Base-by-base conservation (phyloP, 2,888 invertebrate genomes). In the Leptothorax acervorum region DNA sequence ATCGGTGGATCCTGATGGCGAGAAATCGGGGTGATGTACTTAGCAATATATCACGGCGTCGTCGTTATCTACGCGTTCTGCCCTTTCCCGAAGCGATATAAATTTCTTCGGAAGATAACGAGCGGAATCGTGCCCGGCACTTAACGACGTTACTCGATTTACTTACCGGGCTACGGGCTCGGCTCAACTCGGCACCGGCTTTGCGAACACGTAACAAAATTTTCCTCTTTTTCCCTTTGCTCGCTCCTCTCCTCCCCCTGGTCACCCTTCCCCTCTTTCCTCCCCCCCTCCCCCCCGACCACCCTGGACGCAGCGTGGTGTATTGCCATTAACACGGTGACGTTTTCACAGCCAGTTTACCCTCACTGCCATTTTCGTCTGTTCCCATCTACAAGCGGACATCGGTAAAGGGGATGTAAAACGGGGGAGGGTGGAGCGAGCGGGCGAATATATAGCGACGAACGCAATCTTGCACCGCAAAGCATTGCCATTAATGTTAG, bases 311-410 rank as follows among this genome's bases (percentile, higher is more conserved):
- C 60, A 79, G 79, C 71, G 48, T 71, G 65, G 31, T 55, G 57
- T 57, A 35, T 71, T 81, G 57, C 79, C 82, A 86, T 86, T 82
- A 84, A 81, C 60, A 81, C 66, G 65, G 51, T 70, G 65, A 71
- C 42, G 66, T 86, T 86, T 60, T 82, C 85, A 86, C 71, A 81
- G 48, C 62, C 70, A 57, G 76, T 86, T 81, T 66, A 63, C 62
- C 53, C 63, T 48, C 62, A 57, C 2, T 73, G 31, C 79, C 75
- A 60, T 79, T 79, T 79, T 79, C 57, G 73, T 60, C 45, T 78
- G 78, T 78, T 35, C 45, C 79, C 73, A 35, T 79, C 74, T 66
- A 28, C 45, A 39, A n/a, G 18, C 48, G 35, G 23, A 74, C 55
- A 60, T 73, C 31, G 28, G 6, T 15, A n/a, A 31, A 55, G n/a